A percentile compares a stretch with the other conserved stretches of the same genome.
phyloP scores from a whole-genome alignment of 2,113 vertebrate species.

The Eleginops maclovinus region DNA sequence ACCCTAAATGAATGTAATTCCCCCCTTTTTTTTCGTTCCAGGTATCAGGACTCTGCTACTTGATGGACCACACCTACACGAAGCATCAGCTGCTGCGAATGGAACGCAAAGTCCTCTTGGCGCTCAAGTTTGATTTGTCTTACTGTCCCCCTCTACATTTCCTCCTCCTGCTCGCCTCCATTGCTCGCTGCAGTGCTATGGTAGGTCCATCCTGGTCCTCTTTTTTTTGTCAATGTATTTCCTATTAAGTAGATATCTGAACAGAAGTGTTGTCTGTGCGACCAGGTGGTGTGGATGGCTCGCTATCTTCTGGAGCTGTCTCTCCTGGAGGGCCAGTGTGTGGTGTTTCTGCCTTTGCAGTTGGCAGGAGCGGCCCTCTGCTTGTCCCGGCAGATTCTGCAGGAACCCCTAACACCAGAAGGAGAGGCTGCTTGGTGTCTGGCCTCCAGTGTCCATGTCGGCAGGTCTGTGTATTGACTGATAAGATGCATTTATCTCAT shows the following conservation, averaged over 20 bases:
- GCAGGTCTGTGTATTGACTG: constrained; percentile 85
- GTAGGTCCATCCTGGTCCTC: constrained; percentile 52
- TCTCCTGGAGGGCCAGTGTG: constrained; percentile 85
- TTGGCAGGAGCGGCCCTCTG: constrained; percentile 85
- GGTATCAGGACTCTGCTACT: constrained; percentile 88
- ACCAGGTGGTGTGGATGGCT: constrained; percentile 85
- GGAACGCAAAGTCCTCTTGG: constrained; percentile 85
- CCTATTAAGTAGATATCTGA: background rate
- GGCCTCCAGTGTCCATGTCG: constrained; percentile 72
- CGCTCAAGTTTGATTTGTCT: constrained; percentile 86
- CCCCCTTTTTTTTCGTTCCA: constrained; percentile 42
- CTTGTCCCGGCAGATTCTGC: constrained; percentile 82
- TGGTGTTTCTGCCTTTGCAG: constrained; percentile 82
- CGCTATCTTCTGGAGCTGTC: constrained; percentile 90
- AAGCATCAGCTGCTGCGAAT: constrained; percentile 85
- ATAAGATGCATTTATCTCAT: background rate
- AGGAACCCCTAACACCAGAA: constrained; percentile 70
- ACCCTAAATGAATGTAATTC: too few relatives aligned
- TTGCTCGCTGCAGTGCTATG: constrained; percentile 81
- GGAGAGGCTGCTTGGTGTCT: constrained; percentile 77
- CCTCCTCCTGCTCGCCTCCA: constrained; percentile 81
- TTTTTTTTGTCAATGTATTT: background rate
- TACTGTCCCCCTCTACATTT: constrained; percentile 85
- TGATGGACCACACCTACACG: constrained; percentile 88
- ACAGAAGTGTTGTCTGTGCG: background rate